Percentiles rank a stretch among this genome's conserved stretches.
phyloP scores from a whole-genome alignment of 1,140 invertebrate genomes.

The Maniola jurtina region DNA sequence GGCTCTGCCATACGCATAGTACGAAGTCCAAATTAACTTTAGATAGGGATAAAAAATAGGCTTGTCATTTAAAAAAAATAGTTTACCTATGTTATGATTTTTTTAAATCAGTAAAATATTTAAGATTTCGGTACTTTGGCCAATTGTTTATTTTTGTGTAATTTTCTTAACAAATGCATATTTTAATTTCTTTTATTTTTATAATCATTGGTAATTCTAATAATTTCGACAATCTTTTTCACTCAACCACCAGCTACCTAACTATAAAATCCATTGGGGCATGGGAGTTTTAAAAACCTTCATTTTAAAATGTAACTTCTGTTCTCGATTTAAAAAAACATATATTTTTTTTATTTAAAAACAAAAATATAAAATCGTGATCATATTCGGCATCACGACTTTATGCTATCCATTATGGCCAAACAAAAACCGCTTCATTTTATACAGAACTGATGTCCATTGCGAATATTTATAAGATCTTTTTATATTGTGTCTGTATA shows the following conservation, averaged over 20 bases:
- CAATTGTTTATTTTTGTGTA: too few species aligned
- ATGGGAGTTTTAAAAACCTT: slow-evolving; percentile 11
- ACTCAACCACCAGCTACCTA: neutral
- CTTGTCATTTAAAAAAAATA: too few species aligned
- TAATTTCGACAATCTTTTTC: too few species aligned
- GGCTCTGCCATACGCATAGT: too few species aligned
- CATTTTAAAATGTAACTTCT: slow-evolving; percentile 3
- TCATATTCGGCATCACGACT: slow-evolving; percentile 3
- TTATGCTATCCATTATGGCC: neutral
- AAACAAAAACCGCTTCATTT: slow-evolving; percentile 3
- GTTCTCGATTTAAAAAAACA: neutral
- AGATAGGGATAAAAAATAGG: too few species aligned
- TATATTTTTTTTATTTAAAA: neutral
- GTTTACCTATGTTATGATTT: too few species aligned
- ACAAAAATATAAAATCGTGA: slow-evolving; percentile 1
- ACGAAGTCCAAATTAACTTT: too few species aligned
- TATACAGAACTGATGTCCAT: neutral
- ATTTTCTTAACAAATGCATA: too few species aligned
- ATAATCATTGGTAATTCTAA: too few species aligned
- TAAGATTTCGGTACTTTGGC: too few species aligned
- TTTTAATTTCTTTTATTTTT: too few species aligned
- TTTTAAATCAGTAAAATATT: too few species aligned
- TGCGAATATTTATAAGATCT: neutral
- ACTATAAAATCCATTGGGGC: slow-evolving; percentile 3
- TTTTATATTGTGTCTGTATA: neutral